Evolutionary conservation across 2,113 vertebrate species (phyloP).

Genomic region (Dipodomys merriami): DNA sequence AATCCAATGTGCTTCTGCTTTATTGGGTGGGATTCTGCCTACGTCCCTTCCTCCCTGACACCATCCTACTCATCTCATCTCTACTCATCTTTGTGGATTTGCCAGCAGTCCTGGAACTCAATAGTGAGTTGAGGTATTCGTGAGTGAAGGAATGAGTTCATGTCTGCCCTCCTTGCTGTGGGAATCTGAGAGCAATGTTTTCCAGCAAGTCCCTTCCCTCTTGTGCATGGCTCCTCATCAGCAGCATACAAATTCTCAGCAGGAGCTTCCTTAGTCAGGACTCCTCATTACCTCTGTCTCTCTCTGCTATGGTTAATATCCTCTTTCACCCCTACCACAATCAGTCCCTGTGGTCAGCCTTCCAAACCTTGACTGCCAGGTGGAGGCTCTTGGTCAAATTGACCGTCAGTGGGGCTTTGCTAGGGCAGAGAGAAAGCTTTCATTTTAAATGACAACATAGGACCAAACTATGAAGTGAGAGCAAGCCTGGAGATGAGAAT

Average conservation of each 20-base stretch:
- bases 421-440: not conserved
- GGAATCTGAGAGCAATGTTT: not conserved
- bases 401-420: not conserved
- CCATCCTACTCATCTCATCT: no score
- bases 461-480: not conserved
- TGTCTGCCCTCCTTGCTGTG: not conserved
- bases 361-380: not conserved
- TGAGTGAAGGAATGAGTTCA: not conserved
- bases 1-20: slow-evolving; percentile 25
- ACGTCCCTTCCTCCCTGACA: accelerated
- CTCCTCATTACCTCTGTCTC: not conserved
- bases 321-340: not conserved
- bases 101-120: not conserved
- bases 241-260: not conserved
- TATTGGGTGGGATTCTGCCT: not conserved
- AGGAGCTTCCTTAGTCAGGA: not conserved
- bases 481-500: not conserved
- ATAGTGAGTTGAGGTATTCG: not conserved
- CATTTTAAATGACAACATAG: slow-evolving; percentile 24
- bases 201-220: not conserved
- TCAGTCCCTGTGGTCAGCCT: not conserved
- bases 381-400: not conserved
- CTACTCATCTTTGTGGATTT: not conserved
- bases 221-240: not conserved
- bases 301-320: not conserved